Conservation (phyloP, 2,113 vertebrate species). For the Rana temporaria region DNA sequence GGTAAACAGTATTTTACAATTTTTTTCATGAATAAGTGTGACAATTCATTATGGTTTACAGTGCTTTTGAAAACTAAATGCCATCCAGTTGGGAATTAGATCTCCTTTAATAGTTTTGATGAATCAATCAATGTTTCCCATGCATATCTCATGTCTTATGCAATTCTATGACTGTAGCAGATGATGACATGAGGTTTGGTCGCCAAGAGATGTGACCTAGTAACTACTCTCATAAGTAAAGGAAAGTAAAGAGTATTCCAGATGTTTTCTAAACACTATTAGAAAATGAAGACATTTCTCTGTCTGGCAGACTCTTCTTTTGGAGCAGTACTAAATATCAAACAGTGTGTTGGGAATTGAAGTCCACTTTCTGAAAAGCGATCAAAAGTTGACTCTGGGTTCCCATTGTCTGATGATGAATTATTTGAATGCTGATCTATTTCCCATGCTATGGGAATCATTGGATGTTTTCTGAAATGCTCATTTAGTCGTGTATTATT, state of each 20-base stretch:
- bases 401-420: not conserved
- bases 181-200: slow-evolving; percentile 11
- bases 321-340: not conserved
- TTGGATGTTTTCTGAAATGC: no score
- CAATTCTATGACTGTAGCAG: not conserved
- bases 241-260: slow-evolving; percentile 8
- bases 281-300: slow-evolving; percentile 3
- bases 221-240: not conserved
- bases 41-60: no score
- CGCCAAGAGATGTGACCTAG: not conserved
- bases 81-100: no score
- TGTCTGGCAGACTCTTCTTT: not conserved
- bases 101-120: no score
- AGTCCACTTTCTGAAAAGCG: not conserved
- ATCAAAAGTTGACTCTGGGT: not conserved
- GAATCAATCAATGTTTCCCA: no score
- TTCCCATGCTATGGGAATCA: not conserved
- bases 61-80: no score
- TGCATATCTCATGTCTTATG: not conserved
- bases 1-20: no score
- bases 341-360: not conserved
- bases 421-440: not conserved
- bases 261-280: not conserved
- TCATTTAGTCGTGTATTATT: no score
- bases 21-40: no score